Evolutionary conservation across 2,888 invertebrate species (phyloP), one percentile per base, ranked within the genome.

Genomic region (Sericinus montela): DNA sequence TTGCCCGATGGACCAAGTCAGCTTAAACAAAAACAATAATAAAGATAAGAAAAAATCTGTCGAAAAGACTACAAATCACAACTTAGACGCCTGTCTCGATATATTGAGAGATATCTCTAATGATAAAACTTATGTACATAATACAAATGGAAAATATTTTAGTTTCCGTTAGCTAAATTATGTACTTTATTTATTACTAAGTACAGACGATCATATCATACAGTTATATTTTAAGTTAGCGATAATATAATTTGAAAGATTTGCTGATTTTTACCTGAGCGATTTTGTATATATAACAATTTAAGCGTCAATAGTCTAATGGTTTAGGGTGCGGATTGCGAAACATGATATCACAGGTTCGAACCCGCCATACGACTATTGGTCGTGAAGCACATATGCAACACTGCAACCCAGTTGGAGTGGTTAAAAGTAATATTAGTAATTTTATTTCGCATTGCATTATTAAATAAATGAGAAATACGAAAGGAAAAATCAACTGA

Each of bases 41-140:
- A 75, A 69, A 74, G 66, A 69, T 72, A 75, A 69, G 69, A 67
- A 78, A 80, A 80, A 67, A 75, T 67, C 63, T 77, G 69, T 82
- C 78, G 71, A 83, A 82, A 83, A 83, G 62, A 78, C 78, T 81
- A 80, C 78, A 69, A 78, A 75, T 83, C 81, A 85, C 83, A 83
- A 83, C 76, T 69, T 75, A 78, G 72, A 69, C 66, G 77, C 74
- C 75, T 69, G 77, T 75, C 68, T 72, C 67, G 67, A 68, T 69
- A 68, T 30, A 44, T 19, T 11, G 53, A 48, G 56, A 54, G 56
- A 54, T 69, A 74, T 68, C 64, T 67, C 75, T 79, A 80, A 68
- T 77, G 75, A 79, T 77, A 81, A 76, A 72, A 72, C 72, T 75
- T 75, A 82, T 74, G 73, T 72, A 79, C 79, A 77, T 79, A 81